These are phyloP conservation scores for Auanema freiburgensis DNA, from an alignment of 2,888 invertebrate genomes.

Conservation along the genomic window DNA sequence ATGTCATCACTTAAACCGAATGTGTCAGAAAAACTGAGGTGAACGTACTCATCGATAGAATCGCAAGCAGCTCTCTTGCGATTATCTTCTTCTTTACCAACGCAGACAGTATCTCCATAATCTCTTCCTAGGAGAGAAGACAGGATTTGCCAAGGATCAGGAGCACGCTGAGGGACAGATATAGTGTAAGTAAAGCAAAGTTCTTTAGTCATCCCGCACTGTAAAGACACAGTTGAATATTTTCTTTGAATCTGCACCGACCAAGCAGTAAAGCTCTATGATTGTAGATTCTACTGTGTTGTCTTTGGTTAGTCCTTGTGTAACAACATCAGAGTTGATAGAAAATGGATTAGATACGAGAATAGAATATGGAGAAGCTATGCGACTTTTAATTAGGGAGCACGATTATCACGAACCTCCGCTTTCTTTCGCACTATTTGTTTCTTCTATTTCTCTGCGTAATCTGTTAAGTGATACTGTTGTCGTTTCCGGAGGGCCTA, in stretches of 20 bases:
- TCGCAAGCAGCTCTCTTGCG: background rate
- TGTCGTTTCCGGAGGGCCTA: background rate
- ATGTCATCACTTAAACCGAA: too few relatives aligned
- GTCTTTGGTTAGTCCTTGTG: conserved; percentile 32
- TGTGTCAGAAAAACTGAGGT: too few relatives aligned
- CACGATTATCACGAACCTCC: conserved; percentile 1
- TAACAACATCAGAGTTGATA: conserved; percentile 26
- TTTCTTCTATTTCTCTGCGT: background rate
- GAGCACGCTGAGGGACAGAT: background rate
- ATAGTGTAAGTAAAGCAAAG: conserved; percentile 16
- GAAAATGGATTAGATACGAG: conserved; percentile 27
- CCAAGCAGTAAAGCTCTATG: conserved; percentile 49
- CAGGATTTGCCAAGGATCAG: conserved; percentile 10
- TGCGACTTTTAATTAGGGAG: background rate
- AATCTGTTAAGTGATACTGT: conserved; percentile 13
- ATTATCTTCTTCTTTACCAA: conserved; percentile 8
- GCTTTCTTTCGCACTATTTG: background rate
- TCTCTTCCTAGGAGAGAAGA: conserved; percentile 11
- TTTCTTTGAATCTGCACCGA: conserved; percentile 14
- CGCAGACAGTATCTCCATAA: conserved; percentile 14
- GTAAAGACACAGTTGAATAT: conserved; percentile 5
- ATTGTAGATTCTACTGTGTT: conserved; percentile 38
- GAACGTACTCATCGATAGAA: background rate
- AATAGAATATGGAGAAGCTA: conserved; percentile 17
- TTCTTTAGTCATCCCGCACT: conserved; percentile 18